Evolutionary conservation across 37 sponge, comb jelly and placozoan species (phyloP).

Genomic region (Petrosia ficiformis): DNA sequence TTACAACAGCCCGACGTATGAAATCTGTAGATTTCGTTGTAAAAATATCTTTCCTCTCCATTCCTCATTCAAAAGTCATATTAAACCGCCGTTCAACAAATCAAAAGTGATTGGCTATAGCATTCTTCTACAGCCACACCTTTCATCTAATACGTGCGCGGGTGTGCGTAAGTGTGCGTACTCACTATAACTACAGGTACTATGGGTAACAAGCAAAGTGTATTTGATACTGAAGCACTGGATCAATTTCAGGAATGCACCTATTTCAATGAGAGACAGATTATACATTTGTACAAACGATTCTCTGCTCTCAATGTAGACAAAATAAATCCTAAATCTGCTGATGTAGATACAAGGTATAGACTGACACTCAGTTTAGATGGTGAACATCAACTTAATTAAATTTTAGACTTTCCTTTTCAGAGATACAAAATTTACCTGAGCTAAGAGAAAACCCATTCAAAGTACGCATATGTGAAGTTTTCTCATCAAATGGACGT

Average conservation of each 20-base stretch:
- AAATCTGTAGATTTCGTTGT: too few species aligned
- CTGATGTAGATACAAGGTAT: slow-evolving; percentile 19
- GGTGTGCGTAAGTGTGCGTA: too few species aligned
- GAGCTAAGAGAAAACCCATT: slow-evolving; percentile 74
- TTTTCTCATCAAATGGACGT: slow-evolving; percentile 56
- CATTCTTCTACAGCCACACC: too few species aligned
- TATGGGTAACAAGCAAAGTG: slow-evolving; percentile 51
- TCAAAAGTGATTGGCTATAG: too few species aligned
- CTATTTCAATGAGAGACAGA: slow-evolving; percentile 59
- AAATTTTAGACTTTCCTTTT: slow-evolving; percentile 10
- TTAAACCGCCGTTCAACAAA: too few species aligned
- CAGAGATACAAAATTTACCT: slow-evolving; percentile 28
- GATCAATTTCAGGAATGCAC: slow-evolving; percentile 68
- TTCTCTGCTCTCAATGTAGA: slow-evolving; percentile 44
- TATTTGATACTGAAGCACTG: slow-evolving; percentile 22
- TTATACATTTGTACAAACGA: slow-evolving; percentile 54
- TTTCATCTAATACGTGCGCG: too few species aligned
- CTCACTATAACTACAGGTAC: too few species aligned
- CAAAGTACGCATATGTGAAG: slow-evolving; percentile 64
- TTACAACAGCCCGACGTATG: too few species aligned
- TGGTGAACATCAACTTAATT: too few species aligned
- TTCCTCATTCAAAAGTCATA: too few species aligned
- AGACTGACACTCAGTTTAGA: too few species aligned
- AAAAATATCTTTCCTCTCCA: too few species aligned
- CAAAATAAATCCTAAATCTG: slow-evolving; percentile 18